Conservation (phyloP, 2,113 vertebrate genomes). For the Sylvilagus bachmani region DNA sequence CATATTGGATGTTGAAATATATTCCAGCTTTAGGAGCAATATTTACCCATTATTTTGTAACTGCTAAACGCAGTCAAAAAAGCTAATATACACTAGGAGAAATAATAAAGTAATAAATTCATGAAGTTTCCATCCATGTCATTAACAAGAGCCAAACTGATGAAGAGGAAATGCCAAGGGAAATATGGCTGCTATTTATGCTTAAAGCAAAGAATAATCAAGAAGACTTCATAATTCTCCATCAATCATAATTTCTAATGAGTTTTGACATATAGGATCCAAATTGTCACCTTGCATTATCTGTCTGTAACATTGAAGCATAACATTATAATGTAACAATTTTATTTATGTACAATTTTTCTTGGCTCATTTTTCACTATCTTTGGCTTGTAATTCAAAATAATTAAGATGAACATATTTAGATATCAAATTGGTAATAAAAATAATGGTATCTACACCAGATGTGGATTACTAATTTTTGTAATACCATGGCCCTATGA, state of each 20-base stretch:
- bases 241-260: constrained; percentile 52
- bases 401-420: constrained; percentile 25
- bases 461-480: not conserved
- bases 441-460: not conserved
- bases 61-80: constrained; percentile 26
- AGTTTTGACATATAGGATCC: constrained; percentile 60
- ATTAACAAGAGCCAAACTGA: constrained; percentile 57
- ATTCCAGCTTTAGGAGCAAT: constrained; percentile 35
- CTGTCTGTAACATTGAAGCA: not conserved
- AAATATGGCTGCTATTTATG: constrained; percentile 12
- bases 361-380: not conserved
- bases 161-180: constrained; percentile 20
- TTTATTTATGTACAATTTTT: not conserved
- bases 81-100: not conserved
- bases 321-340: not conserved
- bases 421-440: not conserved
- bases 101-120: not conserved
- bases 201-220: constrained; percentile 41
- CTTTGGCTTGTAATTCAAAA: not conserved
- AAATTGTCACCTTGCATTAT: constrained; percentile 43
- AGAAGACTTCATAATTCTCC: constrained; percentile 12
- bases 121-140: constrained; percentile 36
- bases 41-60: constrained; percentile 44
- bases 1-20: not conserved
- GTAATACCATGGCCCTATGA: not conserved